Base-by-base conservation (phyloP, 2,113 vertebrate species). In the Oryzias celebensis region DNA sequence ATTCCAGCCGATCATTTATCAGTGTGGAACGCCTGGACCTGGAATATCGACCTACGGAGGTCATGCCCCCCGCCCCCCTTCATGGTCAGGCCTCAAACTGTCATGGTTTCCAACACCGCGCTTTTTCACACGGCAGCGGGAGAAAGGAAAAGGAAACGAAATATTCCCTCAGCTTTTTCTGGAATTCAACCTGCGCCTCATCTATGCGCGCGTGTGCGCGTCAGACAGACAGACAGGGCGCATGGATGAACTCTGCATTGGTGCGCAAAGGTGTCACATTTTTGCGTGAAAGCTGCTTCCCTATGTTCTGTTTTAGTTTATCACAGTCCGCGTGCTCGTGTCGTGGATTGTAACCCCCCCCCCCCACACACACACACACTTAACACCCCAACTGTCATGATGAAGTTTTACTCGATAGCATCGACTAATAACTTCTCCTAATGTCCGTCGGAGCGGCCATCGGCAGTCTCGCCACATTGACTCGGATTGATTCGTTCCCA, bases 381-480 rank as follows among this genome's bases (percentile, higher is more conserved):
- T 79, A 88, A 85, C 86, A 87, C 83, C 65, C 68, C 77, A 78
- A 85, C 83, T 81, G 85, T 83, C 87, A 69, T 82, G 80, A 86
- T 89, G 83, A 88, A 88, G 85, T 90, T 90, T 83, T 73, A 85
- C 88, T 90, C 88, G 67, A 90, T 90, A 75, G 56, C 75, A 88
- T 90, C 80, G 86, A 90, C 88, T 83, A 84, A 90, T 85, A 90
- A 90, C 84, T 88, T 85, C 82, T 80, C 82, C 85, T 88, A 86
- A 87, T 88, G 88, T 88, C 82, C 81, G 80, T 90, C 85, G 86
- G 86, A 87, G 87, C 84, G 78, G 75, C 68, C 85, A 89, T 89
- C 85, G 87, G 88, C 85, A 88, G 86, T 89, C 86, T 88, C 85
- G 89, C 87, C 86, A 90, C 89, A 90, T 88, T 88, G 89, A 90